Evolutionary conservation across 2,888 invertebrate species (phyloP), one percentile per base, ranked within the genome.

Genomic region (Steinernema hermaphroditum): DNA sequence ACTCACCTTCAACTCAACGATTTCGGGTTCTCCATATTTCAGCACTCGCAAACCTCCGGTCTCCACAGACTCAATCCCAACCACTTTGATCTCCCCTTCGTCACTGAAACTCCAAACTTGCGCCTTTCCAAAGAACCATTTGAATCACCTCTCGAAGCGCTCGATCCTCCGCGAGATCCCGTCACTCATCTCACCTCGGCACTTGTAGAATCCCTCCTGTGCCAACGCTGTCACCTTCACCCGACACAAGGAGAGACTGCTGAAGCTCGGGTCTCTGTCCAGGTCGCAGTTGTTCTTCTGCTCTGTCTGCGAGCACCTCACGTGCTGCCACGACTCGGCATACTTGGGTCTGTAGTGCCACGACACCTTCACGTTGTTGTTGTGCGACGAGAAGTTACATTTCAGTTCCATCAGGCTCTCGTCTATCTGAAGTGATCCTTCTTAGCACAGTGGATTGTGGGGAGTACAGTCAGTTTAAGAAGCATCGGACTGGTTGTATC

Each of bases 171-270:
- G n/a, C n/a, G 50, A 57, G 2, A 54, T 27, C 6, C 71, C 71
- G 14, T 71, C 71, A 32, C 71, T 54, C 57, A 41, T 62, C 32
- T 71, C 50, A 12, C 34, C 62, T n/a, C 71, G 57, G 22, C 41
- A 32, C 62, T 54, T 37, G 32, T 71, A 54, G 27, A 68, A 71
- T 32, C 46, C 41, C 19, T 71, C 54, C 37, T 54, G 46, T 14
- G 32, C 24, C 32, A 71, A 32, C 9, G 32, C 29, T 16, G 62
- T 29, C 16, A 62, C 27, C 62, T 32, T 62, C 62, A 62, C 32
- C 2, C 62, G 27, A 19, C 62, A 62, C 6, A 62, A 27, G 16
- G 62, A 62, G 8, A 62, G 19, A 32, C 62, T 62, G 62, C 62
- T 62, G 29, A 62, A 62, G 29, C 62, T 62, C 32, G 62, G 62